Percentiles rank a stretch among this genome's conserved stretches.
These are phyloP conservation scores for Poecile atricapillus DNA, from an alignment of 2,113 vertebrate species.

Conservation along the genomic window DNA sequence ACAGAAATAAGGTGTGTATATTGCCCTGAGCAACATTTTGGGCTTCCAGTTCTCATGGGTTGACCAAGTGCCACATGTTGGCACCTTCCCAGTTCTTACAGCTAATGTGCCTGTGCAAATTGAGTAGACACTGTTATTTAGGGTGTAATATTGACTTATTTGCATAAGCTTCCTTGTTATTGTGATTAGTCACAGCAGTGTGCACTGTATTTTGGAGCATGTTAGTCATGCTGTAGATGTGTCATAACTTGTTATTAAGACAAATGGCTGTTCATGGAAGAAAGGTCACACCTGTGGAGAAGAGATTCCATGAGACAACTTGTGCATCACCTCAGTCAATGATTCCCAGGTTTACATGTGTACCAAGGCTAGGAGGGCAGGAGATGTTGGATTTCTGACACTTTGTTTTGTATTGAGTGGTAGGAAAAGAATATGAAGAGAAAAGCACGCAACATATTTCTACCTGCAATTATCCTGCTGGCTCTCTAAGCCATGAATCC, in stretches of 20 bases:
- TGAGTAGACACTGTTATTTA: neutral
- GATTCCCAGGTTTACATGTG: neutral
- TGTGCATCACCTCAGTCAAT: neutral
- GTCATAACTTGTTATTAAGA: neutral
- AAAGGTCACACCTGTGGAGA: neutral
- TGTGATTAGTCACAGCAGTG: neutral
- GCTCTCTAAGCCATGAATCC: neutral
- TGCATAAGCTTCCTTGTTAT: neutral
- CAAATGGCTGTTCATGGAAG: neutral
- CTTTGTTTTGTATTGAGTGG: neutral
- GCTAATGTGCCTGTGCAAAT: neutral
- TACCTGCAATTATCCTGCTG: neutral
- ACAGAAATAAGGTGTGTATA: neutral
- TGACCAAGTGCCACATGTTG: neutral
- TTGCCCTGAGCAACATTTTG: neutral
- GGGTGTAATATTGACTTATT: neutral
- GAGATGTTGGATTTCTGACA: neutral
- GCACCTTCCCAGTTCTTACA: neutral
- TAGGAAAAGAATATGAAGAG: neutral
- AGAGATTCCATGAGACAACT: neutral
- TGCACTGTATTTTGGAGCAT: neutral
- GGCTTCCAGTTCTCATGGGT: neutral
- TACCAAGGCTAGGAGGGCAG: neutral
- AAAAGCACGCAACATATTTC: neutral
- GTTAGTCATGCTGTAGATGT: neutral